Evolutionary conservation across 2,113 vertebrate genomes (phyloP), one percentile per base, ranked within the genome.

Genomic region (Chascanopsetta lugubris): DNA sequence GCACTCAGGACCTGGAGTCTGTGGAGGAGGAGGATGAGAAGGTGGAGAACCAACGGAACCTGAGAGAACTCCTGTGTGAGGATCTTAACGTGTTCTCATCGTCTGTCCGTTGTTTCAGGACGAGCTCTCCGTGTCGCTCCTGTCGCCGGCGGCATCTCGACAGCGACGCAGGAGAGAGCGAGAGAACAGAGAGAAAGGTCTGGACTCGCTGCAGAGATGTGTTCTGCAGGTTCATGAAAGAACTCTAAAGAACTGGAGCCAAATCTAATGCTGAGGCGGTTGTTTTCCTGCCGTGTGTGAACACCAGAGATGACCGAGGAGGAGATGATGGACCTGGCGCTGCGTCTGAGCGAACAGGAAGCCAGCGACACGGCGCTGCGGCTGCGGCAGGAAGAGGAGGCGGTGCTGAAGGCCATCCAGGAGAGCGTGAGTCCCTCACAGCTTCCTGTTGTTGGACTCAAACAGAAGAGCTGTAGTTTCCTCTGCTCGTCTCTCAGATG

Each of bases 371-470:
- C 90, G 7, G 94, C 93, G 15, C 90, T 82, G 58, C 91, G 87
- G 66, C 91, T 21, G 71, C 92, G 84, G 67, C 71, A 93, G 55
- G 94, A 97, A 79, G 95, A 98, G 25, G 94, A 92, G 36, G 93
- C 94, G 38, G 58, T 99, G 83, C 94, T 88, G 89, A 96, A 94
- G 79, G 97, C 95, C 81, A 95, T 98, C 56, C 93, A 92, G 17
- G 93, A 97, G 85, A 99, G 97, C 54, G 97, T 98, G 93, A 94
- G 48, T n/a, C n/a, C n/a, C n/a, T n/a, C n/a, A n/a, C n/a, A n/a
- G n/a, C n/a, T n/a, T n/a, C n/a, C n/a, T n/a, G n/a, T n/a, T n/a
- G n/a, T n/a, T n/a, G n/a, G n/a, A n/a, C n/a, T n/a, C n/a, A n/a
- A n/a, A n/a, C n/a, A n/a, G n/a, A n/a, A n/a, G n/a, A n/a, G n/a